Base-by-base conservation (phyloP, 2,797 vertebrate genomes). In the Rhabdomys pumilio region DNA sequence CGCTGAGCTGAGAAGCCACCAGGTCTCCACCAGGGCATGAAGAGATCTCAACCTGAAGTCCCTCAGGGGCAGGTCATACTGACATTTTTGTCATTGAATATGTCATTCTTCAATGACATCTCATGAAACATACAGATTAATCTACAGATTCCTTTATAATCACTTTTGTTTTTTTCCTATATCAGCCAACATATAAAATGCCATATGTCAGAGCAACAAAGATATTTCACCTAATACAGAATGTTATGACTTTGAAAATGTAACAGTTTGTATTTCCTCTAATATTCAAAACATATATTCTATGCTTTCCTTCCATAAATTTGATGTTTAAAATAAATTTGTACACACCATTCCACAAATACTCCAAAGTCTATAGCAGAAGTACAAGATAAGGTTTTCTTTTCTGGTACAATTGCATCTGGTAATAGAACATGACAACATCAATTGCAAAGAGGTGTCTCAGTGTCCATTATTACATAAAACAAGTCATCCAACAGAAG, bases 211-310 rank as follows among this genome's bases (percentile, higher is more conserved):
- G 50, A 87, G 77, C 73, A 34, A 79, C 53, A 89, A 83, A 67
- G 20, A 72, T 83, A 76, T 83, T 89, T 69, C 11, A 53, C 10
- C 79, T 87, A 93, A 94, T 75, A 73, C 31, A 72, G 73, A 73
- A 72, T 34, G 15, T 1, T 72, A 22, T 47, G 59, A 89, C 67
- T 92, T 90, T 38, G 12, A 97, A 96, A 88, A 69, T 44, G 65
- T 57, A 75, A 61, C 92, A 79, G 61, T 34, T 17, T 76, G 1
- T 77, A 72, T 90, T 81, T 96, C 41, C 19, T 63, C 15, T 61
- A 95, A 61, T 88, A 90, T 63, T 94, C 84, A 93, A 93, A 79
- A 38, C 90, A 57, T 90, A 85, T 77, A 6, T 69, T 10, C 29
- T 90, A 13, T 76, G 53, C 8, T 82, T 93, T 85, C 3, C n/a